These are phyloP conservation scores for Varanus komodoensis DNA, from an alignment of 2,113 vertebrate genomes.

Conservation along the genomic window DNA sequence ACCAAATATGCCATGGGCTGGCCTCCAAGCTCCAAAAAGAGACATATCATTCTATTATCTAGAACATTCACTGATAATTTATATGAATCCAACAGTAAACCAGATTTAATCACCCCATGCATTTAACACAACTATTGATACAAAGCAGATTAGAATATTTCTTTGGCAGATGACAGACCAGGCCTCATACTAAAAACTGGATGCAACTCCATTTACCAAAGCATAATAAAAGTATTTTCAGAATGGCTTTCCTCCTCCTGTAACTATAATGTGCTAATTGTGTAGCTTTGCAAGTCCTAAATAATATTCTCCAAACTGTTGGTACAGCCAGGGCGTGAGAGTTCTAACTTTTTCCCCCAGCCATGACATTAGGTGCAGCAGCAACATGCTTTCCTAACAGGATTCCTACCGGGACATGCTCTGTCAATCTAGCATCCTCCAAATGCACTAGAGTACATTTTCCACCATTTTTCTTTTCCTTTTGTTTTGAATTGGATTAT, in stretches of 20 bases:
- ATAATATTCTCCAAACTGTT: background rate
- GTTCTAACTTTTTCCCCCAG: background rate
- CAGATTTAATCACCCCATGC: background rate
- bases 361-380: background rate
- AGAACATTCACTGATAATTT: background rate
- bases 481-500: background rate
- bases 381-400: background rate
- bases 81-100: background rate
- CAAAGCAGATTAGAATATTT: background rate
- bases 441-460: background rate
- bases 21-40: background rate
- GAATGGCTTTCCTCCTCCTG: background rate
- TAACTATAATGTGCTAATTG: no score
- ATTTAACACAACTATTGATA: background rate
- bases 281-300: background rate
- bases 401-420: background rate
- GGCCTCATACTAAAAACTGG: background rate
- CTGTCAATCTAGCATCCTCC: no score
- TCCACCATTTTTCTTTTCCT: background rate
- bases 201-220: background rate
- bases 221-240: background rate
- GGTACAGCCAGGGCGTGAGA: background rate
- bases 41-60: background rate
- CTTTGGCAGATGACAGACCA: background rate
- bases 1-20: background rate